Evolutionary conservation across 2,797 vertebrate species (phyloP).

Genomic region (Rhynchotus rufescens): DNA sequence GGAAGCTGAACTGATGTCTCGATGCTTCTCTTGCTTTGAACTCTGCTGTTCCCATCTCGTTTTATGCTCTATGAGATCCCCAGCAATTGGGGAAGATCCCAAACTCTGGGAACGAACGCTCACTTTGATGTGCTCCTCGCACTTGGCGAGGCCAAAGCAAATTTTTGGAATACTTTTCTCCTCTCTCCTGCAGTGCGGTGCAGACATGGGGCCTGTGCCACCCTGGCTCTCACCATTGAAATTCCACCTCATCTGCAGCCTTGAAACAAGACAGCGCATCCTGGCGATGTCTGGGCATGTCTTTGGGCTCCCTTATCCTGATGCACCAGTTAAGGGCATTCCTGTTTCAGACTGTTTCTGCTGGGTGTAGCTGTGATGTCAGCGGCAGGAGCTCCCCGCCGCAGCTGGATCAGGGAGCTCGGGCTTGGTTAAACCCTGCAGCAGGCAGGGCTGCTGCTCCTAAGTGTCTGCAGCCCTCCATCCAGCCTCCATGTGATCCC

Average conservation of each 20-base stretch:
- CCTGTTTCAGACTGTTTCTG: conserved; percentile 23
- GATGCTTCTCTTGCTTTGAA: background rate
- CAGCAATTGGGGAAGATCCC: background rate
- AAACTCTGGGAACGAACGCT: background rate
- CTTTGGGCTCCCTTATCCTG: background rate
- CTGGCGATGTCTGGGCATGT: background rate
- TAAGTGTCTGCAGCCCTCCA: conserved; percentile 53
- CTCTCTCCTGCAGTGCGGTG: background rate
- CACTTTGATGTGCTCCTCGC: background rate
- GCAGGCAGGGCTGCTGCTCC: conserved; percentile 45
- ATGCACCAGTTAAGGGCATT: background rate
- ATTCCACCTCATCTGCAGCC: background rate
- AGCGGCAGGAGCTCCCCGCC: conserved; percentile 44
- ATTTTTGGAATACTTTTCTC: background rate
- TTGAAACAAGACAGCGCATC: background rate
- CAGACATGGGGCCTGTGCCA: background rate
- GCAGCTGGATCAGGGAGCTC: conserved; percentile 53
- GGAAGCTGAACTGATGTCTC: fast-evolving
- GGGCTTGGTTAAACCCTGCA: conserved; percentile 45
- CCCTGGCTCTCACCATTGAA: background rate
- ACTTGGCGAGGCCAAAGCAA: background rate
- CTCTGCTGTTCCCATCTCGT: background rate
- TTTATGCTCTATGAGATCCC: background rate
- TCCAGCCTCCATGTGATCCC: conserved; percentile 29
- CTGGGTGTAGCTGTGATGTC: conserved; percentile 62